Percentiles rank a stretch among this genome's conserved stretches.
phyloP scores from a whole-genome alignment of 1,140 invertebrate species.

The Paramacrobiotus metropolitanus region DNA sequence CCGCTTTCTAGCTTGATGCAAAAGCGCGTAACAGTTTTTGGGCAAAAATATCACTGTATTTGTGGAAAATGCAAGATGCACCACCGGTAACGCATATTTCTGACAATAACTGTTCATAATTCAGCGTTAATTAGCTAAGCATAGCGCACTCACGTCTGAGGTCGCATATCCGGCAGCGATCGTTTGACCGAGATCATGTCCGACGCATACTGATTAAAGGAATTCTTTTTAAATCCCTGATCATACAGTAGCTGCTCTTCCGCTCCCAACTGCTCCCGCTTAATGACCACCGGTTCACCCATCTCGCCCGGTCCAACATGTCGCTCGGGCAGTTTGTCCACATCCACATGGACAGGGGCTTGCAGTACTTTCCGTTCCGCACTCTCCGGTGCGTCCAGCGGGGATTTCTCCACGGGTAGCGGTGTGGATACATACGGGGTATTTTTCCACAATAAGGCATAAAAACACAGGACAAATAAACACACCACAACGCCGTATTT shows the following conservation, averaged over 20 bases:
- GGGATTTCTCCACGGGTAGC: no score
- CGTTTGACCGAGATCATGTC: slow-evolving; percentile 87
- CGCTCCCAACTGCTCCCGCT: slow-evolving; percentile 42
- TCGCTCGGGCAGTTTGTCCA: background rate
- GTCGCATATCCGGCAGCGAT: slow-evolving; percentile 62
- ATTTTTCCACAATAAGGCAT: no score
- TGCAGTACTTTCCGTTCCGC: background rate
- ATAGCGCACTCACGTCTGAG: background rate
- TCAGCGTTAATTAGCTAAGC: no score
- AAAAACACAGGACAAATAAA: no score
- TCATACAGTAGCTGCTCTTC: slow-evolving; percentile 24
- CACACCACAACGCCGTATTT: no score
- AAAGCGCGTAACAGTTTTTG: background rate
- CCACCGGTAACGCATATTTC: no score
- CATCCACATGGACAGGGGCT: background rate
- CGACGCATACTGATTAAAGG: slow-evolving; percentile 93
- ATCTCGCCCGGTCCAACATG: slow-evolving; percentile 39
- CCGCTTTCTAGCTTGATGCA: no score
- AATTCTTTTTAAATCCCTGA: slow-evolving; percentile 86
- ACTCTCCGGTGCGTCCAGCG: no score
- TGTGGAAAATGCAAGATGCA: no score
- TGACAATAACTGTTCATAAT: no score
- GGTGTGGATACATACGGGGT: no score
- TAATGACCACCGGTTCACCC: slow-evolving; percentile 59
- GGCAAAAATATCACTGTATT: no score